Evolutionary conservation across 2,113 vertebrate species (phyloP).

Genomic region (Apodemus sylvaticus): DNA sequence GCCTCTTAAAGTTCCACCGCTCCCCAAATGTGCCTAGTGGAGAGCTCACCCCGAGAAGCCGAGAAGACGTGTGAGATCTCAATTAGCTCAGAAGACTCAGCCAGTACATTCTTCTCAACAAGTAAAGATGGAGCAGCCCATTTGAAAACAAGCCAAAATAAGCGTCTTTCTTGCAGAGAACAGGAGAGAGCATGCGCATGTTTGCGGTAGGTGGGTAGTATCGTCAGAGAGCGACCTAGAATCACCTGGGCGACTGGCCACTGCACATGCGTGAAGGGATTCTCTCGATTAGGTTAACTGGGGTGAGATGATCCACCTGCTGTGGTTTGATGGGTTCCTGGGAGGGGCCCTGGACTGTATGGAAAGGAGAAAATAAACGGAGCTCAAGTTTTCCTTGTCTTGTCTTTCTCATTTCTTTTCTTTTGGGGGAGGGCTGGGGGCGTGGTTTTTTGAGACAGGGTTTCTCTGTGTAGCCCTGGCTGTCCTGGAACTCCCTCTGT

Average conservation of each 20-base stretch:
- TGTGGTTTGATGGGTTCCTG: background rate
- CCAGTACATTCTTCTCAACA: background rate
- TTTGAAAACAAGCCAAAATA: background rate
- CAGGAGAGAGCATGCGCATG: too few species aligned
- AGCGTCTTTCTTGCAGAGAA: background rate
- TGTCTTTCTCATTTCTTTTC: background rate
- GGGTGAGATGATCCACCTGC: background rate
- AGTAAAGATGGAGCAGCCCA: background rate
- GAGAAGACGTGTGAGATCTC: background rate
- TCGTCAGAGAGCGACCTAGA: background rate
- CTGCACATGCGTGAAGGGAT: background rate
- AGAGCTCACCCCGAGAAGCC: background rate
- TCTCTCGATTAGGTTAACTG: background rate
- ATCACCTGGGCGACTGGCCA: background rate
- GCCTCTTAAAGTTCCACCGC: background rate
- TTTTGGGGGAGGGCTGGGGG: accelerated
- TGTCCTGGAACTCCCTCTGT: background rate
- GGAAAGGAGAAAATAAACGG: background rate
- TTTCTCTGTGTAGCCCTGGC: background rate
- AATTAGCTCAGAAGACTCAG: background rate
- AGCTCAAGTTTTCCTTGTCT: too few species aligned
- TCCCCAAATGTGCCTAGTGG: too few species aligned
- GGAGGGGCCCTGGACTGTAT: background rate
- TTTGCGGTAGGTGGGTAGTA: background rate
- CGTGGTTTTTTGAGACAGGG: background rate